Percentiles rank a stretch among this genome's conserved stretches.
Evolutionary conservation across 2,797 vertebrate genomes (phyloP).

Genomic region (Tangara arthus): DNA sequence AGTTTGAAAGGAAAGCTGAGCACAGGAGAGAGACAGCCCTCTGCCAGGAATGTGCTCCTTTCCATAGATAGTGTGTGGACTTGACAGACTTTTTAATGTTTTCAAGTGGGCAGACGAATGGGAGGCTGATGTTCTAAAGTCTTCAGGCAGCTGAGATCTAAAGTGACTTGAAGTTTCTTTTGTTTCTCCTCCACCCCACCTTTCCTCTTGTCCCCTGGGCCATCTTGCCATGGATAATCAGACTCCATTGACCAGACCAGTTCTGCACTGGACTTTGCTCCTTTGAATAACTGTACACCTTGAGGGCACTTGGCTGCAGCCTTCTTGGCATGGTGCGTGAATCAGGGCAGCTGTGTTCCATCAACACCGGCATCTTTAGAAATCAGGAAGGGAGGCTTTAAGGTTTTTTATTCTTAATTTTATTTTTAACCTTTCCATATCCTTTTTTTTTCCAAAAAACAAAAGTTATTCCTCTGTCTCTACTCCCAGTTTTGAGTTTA

Average conservation of each 20-base stretch:
- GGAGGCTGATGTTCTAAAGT: slow-evolving; percentile 67
- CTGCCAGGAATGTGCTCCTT: slow-evolving; percentile 67
- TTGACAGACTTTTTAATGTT: slow-evolving; percentile 67
- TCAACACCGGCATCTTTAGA: slow-evolving; percentile 58
- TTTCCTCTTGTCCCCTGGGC: slow-evolving; percentile 26
- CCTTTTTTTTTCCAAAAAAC: not conserved
- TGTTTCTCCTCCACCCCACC: slow-evolving; percentile 45
- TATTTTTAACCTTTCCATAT: slow-evolving; percentile 47
- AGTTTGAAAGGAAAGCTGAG: slow-evolving; percentile 72
- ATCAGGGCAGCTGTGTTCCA: slow-evolving; percentile 66
- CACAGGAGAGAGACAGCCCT: slow-evolving; percentile 53
- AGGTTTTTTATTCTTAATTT: slow-evolving; percentile 18
- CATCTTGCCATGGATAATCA: slow-evolving; percentile 70
- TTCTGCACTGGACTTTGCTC: slow-evolving; percentile 77
- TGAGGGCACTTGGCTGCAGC: slow-evolving; percentile 72
- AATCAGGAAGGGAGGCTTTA: slow-evolving; percentile 71
- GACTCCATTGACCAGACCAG: slow-evolving; percentile 62
- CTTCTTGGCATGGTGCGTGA: not conserved
- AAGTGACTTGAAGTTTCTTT: slow-evolving; percentile 77
- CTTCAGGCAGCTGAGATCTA: slow-evolving; percentile 81
- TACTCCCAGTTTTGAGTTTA: slow-evolving; percentile 31
- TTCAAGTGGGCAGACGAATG: slow-evolving; percentile 75
- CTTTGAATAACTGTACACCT: slow-evolving; percentile 68
- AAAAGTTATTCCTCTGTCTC: slow-evolving; percentile 13
- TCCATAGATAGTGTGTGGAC: slow-evolving; percentile 68